Base-by-base conservation (phyloP, 2,797 vertebrate species). In the Gallirallus australis region DNA sequence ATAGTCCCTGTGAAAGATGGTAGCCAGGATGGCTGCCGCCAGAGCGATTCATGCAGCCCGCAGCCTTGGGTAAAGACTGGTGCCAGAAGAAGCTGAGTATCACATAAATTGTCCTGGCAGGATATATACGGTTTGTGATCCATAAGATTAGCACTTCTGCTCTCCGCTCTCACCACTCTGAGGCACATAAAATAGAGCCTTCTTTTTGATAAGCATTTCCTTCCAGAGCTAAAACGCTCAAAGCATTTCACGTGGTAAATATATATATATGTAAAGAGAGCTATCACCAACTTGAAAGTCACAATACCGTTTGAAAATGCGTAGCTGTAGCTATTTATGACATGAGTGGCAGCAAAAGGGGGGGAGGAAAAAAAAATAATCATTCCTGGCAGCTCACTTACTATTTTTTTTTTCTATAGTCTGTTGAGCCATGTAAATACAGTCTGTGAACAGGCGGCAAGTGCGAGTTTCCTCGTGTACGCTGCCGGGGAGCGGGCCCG, bases 291-390 rank as follows among this genome's bases (percentile, higher is more conserved):
- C 89, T 96, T 56, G 90, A 70, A 96, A 96, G 94, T 88, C 92
- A 93, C 92, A 95, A 93, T 94, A 93, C 56, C 18, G 19, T 37
- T 94, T 57, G 78, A 76, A 95, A 94, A 94, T 10, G 86, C 42
- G 64, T 82, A 79, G 83, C 89, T 64, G 90, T 47, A 90, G 93
- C 95, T 97, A 96, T 97, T 96, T 95, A 80, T 90, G 94, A 82
- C 81, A 69, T 25, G 94, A 85, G 82, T 47, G 79, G 89, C 95
- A 96, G 93, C 78, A 42, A 94, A 68, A 79, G 18, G 25, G 63
- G 54, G 77, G 42, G 52, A 72, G 33, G 23, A 18, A 45, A 45
- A 20, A 73, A 63, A 56, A 86, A 53, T 33, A 60, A 6, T 39
- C 28, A 48, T 69, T 76, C 66, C 92, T 78, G 82, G 88, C 94